Percentiles rank a stretch among this genome's conserved stretches.
Evolutionary conservation across 1,140 invertebrate species (phyloP).

Genomic region (Brachionus sp.): DNA sequence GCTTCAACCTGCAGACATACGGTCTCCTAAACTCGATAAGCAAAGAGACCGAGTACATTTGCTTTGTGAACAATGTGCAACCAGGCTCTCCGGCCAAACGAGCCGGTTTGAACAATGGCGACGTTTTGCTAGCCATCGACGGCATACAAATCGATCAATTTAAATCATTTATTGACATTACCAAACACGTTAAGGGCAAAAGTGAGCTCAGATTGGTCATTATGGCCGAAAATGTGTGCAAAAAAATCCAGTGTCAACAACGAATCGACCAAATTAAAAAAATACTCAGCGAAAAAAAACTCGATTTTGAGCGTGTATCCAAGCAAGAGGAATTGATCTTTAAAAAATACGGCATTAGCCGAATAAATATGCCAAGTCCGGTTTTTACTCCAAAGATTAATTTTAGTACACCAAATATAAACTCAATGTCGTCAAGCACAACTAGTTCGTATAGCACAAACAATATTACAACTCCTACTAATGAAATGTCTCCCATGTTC

Average conservation of each 20-base stretch:
- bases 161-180: conserved; percentile 20
- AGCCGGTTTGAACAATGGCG: conserved; percentile 33
- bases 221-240: conserved; percentile 38
- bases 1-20: conserved; percentile 19
- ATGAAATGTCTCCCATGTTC: background rate
- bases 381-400: background rate
- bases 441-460: conserved; percentile 1
- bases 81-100: background rate
- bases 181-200: conserved; percentile 23
- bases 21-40: conserved; percentile 23
- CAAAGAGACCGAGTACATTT: conserved; percentile 27
- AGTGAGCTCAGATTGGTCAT: conserved; percentile 25
- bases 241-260: conserved; percentile 32
- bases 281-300: conserved; percentile 13
- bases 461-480: background rate
- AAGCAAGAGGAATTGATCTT: background rate
- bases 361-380: conserved; percentile 3
- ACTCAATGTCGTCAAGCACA: background rate
- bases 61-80: conserved; percentile 42
- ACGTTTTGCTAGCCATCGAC: conserved; percentile 14
- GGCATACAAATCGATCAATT: conserved; percentile 21
- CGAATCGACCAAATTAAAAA: conserved; percentile 28
- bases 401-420: background rate
- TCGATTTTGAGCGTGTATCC: background rate
- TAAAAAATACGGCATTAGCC: conserved; percentile 7